Evolutionary conservation across 2,797 vertebrate species (phyloP), one percentile per base, ranked within the genome.

Genomic region (Myotis vivesi): DNA sequence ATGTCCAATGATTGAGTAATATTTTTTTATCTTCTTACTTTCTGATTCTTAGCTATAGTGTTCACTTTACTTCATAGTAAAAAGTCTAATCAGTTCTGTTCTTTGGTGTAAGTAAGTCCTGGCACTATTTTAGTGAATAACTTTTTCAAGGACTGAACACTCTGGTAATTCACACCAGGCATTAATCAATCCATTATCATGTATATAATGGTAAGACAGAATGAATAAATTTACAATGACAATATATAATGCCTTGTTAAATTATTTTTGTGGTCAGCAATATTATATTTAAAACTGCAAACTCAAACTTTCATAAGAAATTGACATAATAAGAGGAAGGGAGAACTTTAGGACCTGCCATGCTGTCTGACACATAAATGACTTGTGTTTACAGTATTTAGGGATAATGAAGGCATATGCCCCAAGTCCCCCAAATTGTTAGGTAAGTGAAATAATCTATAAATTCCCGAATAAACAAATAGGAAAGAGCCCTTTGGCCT

Each of bases 221-320:
- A 68, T 89, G 96, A 30, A 71, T 68, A 38, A 73, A 33, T 85
- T 77, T 77, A 69, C 30, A 73, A 28, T 91, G 33, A 66, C 82
- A 77, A 64, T 17, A 28, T 89, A 68, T 94, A 92, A 81, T 16
- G 5, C 1, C 77, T 89, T 79, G 76, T 96, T 8, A 8, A 97
- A 81, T 79, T 96, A 30, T 96, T 95, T 92, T 36, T 53, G 53
- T 94, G 83, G 36, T 86, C 76, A 94, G 33, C 75, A 92, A 38
- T 89, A 68, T 86, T 95, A 80, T 82, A 89, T 94, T 91, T 82
- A 87, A 95, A 95, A 96, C 87, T 49, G 10, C 28, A 80, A 89
- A 33, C 3, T 94, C 68, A 96, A 79, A 11, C 16, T 87, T 72
- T 87, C 86, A 20, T 82, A 92, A 76, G 22, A 92, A 77, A 81